Evolutionary conservation across 2,888 invertebrate species (phyloP), one percentile per base, ranked within the genome.

Genomic region (Calameuta filiformis): DNA sequence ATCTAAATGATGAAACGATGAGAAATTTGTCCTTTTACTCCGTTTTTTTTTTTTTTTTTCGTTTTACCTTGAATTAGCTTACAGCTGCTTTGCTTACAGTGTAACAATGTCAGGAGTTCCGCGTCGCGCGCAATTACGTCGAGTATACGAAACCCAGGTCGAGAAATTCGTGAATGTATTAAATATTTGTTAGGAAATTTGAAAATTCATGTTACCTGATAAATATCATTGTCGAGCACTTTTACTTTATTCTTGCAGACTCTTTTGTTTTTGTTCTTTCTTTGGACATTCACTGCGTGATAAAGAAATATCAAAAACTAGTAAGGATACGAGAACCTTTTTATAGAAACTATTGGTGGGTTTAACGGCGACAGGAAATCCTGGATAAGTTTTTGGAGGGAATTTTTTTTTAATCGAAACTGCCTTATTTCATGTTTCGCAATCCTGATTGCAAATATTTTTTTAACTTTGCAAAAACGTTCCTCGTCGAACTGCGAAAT

Each of bases 1-100:
- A 91, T 90, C 90, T 91, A 90, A 85, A 85, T 87, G 89, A 88
- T 86, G 84, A 85, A 83, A 85, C 81, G 83, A 83, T 82, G 79
- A 83, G 78, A 83, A 82, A 84, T 86, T 84, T 78, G 82, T 85
- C 81, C 80, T 31, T 15, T 31, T 71, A 31, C 71, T 23, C 56
- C 23, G 2, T 23, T 56, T 56, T 56, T 40, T 33, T 33, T 33
- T n/a, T 33, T 35, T 35, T 23, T 40, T 56, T 56, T 56, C 9
- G 56, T 56, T 56, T 56, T 56, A 56, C 56, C 23, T 56, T 56
- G 23, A 23, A 56, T 56, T 23, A 23, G 4, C 2, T 23, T 31
- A 71, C 4, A 31, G 71, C 71, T n/a, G 71, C 3, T 71, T 34
- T 71, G 11, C 11, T 12, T 71, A 71, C 71, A 71, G 33, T 31